These are phyloP conservation scores for Daboia siamensis DNA, from an alignment of 2,113 vertebrate species.

Conservation along the genomic window DNA sequence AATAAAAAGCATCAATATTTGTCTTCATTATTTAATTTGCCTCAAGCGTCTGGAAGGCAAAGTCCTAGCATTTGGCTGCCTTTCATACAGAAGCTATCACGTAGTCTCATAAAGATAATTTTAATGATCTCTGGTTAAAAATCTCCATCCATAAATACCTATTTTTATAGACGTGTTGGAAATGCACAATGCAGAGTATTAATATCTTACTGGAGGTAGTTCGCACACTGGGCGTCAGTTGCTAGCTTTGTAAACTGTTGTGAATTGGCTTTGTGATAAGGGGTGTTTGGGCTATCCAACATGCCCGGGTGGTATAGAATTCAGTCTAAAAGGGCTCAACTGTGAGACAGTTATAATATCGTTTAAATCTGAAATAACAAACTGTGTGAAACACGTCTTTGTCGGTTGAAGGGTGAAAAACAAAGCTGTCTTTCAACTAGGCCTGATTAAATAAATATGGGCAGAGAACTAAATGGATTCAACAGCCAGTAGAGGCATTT, in stretches of 20 bases:
- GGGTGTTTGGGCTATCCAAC: background rate
- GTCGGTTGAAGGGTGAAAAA: background rate
- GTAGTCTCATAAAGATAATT: background rate
- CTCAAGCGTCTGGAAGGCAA: background rate
- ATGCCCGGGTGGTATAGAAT: background rate
- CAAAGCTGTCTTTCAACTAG: background rate
- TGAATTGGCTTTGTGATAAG: background rate
- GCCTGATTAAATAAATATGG: constrained; percentile 1
- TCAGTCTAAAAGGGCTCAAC: background rate
- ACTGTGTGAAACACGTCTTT: background rate
- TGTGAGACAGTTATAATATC: background rate
- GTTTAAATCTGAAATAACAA: constrained; percentile 11
- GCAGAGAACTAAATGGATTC: constrained; percentile 8
- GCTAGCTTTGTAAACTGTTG: background rate
- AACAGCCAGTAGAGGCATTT: constrained; percentile 19
- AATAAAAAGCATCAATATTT: background rate
- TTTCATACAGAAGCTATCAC: background rate
- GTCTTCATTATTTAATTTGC: background rate
- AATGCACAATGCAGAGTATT: background rate
- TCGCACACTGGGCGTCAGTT: background rate
- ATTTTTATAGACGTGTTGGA: no score
- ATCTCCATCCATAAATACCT: background rate
- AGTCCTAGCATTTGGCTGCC: background rate
- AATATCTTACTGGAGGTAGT: background rate
- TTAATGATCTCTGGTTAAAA: background rate